Evolutionary conservation across 2,797 vertebrate genomes (phyloP).

Genomic region (Aphelocoma californica): DNA sequence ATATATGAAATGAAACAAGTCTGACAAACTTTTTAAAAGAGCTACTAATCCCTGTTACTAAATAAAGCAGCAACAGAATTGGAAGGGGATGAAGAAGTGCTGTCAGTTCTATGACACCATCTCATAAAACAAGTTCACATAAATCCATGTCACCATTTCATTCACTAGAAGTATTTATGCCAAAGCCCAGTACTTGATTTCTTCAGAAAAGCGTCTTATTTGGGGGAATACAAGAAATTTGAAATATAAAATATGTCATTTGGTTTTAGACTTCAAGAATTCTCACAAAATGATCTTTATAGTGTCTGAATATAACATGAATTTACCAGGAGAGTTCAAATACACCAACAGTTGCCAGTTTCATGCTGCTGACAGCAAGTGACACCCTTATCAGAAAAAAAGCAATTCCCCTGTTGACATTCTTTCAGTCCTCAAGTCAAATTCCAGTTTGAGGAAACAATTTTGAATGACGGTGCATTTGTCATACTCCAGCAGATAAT

Average conservation of each 20-base stretch:
- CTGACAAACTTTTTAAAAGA: constrained; percentile 39
- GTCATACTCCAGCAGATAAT: neutral
- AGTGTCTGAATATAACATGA: neutral
- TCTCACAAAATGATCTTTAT: neutral
- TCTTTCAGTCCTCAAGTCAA: neutral
- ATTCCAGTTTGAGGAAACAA: neutral
- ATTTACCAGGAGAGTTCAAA: neutral
- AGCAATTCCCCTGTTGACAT: neutral
- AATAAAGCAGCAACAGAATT: constrained; percentile 43
- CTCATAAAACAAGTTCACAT: constrained; percentile 15
- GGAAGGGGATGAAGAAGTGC: constrained; percentile 3
- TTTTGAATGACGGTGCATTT: neutral
- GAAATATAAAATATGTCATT: neutral
- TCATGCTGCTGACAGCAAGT: neutral
- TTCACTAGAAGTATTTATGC: neutral
- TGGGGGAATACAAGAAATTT: neutral
- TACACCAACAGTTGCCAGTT: neutral
- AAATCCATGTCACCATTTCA: neutral
- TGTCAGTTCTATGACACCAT: constrained; percentile 22
- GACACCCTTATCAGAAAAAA: neutral
- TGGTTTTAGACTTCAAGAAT: neutral
- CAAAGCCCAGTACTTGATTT: neutral
- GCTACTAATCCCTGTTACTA: constrained; percentile 54
- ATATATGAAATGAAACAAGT: constrained; percentile 16
- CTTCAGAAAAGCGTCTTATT: neutral